Evolutionary conservation across 2,113 vertebrate genomes (phyloP).

Genomic region (Sciurus niger): DNA sequence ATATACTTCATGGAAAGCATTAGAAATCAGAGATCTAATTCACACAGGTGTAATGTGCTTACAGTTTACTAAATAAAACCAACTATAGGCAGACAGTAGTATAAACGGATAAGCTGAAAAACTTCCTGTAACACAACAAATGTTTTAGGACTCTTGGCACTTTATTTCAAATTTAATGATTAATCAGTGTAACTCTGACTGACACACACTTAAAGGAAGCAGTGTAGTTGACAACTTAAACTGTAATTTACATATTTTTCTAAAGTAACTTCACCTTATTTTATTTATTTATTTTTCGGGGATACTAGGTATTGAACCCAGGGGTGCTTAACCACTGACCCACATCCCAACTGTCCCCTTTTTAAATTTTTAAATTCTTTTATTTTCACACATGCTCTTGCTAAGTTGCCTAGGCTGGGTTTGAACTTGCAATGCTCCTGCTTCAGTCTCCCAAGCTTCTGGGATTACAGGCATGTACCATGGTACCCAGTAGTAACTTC

Average conservation of each 20-base stretch:
- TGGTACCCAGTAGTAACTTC: background rate
- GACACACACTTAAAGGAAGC: constrained; percentile 1
- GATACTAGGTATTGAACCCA: background rate
- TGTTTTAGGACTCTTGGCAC: constrained; percentile 10
- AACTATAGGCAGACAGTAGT: constrained; percentile 9
- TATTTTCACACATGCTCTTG: background rate
- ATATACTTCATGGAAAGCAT: background rate
- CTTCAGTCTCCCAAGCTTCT: background rate
- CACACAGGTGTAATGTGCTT: background rate
- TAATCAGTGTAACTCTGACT: constrained; percentile 7
- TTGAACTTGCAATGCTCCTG: background rate
- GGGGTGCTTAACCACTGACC: background rate
- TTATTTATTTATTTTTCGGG: too few relatives aligned
- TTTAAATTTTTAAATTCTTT: too few relatives aligned
- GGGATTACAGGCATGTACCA: background rate
- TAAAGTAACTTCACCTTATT: background rate
- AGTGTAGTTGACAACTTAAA: background rate
- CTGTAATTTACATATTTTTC: constrained; percentile 29
- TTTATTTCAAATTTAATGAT: constrained; percentile 59
- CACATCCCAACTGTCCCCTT: too few relatives aligned
- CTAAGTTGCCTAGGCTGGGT: background rate
- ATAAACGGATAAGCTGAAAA: constrained; percentile 21
- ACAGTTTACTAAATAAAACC: background rate
- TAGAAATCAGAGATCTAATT: constrained; percentile 24
- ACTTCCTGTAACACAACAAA: background rate